Evolutionary conservation across 2,888 invertebrate genomes (phyloP).

Genomic region (Tetragonisca angustula): DNA sequence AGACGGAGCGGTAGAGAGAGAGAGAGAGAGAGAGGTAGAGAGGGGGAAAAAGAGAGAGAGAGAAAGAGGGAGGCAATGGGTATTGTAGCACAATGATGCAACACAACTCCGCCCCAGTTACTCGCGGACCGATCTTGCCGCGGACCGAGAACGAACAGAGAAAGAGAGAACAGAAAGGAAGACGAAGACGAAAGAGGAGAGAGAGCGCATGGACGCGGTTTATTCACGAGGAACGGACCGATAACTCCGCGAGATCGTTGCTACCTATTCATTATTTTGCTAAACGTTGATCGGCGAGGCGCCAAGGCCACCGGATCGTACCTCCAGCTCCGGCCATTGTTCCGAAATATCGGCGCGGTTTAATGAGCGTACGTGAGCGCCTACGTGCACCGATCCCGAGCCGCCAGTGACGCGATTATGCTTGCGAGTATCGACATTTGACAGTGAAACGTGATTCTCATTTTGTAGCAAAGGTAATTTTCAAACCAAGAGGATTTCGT

Average conservation of each 20-base stretch:
- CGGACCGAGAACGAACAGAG: conserved; percentile 52
- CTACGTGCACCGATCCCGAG: background rate
- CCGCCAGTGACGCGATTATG: background rate
- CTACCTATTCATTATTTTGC: conserved; percentile 75
- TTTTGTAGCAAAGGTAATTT: background rate
- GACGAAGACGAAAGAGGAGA: conserved; percentile 35
- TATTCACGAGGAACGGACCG: conserved; percentile 68
- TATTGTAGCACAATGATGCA: conserved; percentile 71
- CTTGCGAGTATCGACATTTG: background rate
- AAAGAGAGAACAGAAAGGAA: conserved; percentile 38
- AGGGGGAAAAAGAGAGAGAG: conserved; percentile 4
- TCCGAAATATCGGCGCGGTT: conserved; percentile 67
- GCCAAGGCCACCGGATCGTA: conserved; percentile 65
- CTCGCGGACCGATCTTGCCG: conserved; percentile 68
- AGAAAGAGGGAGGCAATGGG: conserved; percentile 53
- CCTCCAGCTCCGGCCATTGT: conserved; percentile 58
- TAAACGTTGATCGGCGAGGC: conserved; percentile 72
- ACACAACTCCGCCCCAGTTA: conserved; percentile 78
- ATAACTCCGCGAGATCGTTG: conserved; percentile 70
- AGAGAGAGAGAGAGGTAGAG: background rate
- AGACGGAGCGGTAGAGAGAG: conserved; percentile 10
- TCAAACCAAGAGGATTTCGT: background rate
- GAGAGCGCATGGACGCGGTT: conserved; percentile 53
- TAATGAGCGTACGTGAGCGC: conserved; percentile 62
- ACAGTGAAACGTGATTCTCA: background rate